Evolutionary conservation across 2,888 invertebrate species (phyloP).

Genomic region (Minunthozetes semirufus): DNA sequence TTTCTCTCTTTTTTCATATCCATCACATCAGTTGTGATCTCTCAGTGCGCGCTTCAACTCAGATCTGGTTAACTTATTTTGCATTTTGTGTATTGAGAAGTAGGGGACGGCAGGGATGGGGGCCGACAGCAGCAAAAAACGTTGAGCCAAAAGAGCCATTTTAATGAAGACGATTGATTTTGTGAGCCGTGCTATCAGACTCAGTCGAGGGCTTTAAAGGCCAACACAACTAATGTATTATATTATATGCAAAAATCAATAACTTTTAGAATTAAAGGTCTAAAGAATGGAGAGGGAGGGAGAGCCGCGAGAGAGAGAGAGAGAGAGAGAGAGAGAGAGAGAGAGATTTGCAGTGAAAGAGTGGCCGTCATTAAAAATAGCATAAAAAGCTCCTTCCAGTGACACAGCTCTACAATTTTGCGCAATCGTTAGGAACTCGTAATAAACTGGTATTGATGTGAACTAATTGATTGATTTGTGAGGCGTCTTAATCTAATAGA

Average conservation of each 20-base stretch:
- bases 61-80: slow-evolving; percentile 26
- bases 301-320: background rate
- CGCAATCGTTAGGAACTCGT: background rate
- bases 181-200: slow-evolving; percentile 18
- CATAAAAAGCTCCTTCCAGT: background rate
- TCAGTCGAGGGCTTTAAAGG: slow-evolving; percentile 21
- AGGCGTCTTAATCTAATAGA: slow-evolving; percentile 23
- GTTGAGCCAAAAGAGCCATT: slow-evolving; percentile 26
- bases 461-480: slow-evolving; percentile 20
- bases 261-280: slow-evolving; percentile 28
- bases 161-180: slow-evolving; percentile 30
- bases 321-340: slow-evolving; percentile 8
- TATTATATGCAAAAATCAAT: slow-evolving; percentile 28
- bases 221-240: slow-evolving; percentile 28
- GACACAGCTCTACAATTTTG: background rate
- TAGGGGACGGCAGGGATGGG: background rate
- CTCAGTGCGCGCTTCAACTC: slow-evolving; percentile 15
- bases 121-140: background rate
- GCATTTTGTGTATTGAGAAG: slow-evolving; percentile 25
- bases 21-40: slow-evolving; percentile 14
- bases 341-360: background rate
- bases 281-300: slow-evolving; percentile 20
- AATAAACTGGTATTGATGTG: background rate
- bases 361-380: slow-evolving; percentile 14
- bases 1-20: slow-evolving; percentile 8